Base-by-base conservation (phyloP, 2,888 invertebrate genomes). In the Stomorhina lunata region DNA sequence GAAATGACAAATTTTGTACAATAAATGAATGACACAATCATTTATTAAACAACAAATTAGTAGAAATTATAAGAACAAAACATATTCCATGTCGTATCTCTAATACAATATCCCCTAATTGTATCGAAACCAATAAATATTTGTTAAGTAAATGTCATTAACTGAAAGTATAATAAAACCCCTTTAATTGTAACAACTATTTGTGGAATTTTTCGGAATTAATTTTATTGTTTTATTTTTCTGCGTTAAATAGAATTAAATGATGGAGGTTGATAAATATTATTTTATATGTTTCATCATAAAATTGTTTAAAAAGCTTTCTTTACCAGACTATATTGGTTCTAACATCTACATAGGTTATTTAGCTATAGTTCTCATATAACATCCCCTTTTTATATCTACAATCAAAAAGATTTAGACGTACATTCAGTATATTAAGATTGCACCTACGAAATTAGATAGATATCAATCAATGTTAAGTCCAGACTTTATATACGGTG, bases 1-100 rank as follows among this genome's bases (percentile, higher is more conserved):
- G n/a, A 69, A 55, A 59, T 57, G 61, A 61, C 77, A 53, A 55
- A 69, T 69, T 77, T 43, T n/a, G n/a, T n/a, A n/a, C n/a, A n/a
- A 32, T 50, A 22, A 77, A 43, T 61, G 32, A 69, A 32, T 53
- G 15, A 43, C 61, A 25, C 68, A 50, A 40, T 53, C 32, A 53
- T 15, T 37, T 12, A 17, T 45, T 48, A 29, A 61, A 10, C 7
- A 40, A 61, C 3, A 40, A 15, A 43, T n/a, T 40, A n/a, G n/a
- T 45, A 10, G 29, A 7, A 45, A 32, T 10, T 20, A 20, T 20
- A 27, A 7, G 10, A 17, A 12, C n/a, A n/a, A n/a, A n/a, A n/a
- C 29, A 20, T 20, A n/a, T 25, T 53, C 43, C 7, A 20, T 48
- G 20, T 12, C 20, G 27, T 57, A 43, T 50, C 57, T 45, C 37